Percentiles rank a stretch among this genome's conserved stretches.
Evolutionary conservation across 1,140 invertebrate genomes (phyloP).

Genomic region (Drosophila seguyi): DNA sequence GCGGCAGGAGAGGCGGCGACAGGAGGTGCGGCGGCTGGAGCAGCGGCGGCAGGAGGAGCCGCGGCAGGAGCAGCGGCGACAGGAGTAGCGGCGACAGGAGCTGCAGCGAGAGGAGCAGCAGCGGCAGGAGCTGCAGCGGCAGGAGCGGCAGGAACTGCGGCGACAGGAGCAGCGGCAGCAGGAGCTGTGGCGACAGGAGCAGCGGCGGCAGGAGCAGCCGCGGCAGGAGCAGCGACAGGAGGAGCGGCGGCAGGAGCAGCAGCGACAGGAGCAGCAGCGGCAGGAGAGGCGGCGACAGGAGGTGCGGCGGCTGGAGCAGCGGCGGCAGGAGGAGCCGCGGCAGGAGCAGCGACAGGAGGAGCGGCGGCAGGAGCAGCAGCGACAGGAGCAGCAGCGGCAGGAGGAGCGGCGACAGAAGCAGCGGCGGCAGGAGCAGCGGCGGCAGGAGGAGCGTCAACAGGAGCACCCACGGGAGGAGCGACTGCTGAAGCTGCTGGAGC

Average conservation of each 20-base stretch:
- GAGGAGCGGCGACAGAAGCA: not conserved
- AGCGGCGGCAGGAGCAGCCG: not conserved
- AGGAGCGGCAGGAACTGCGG: not conserved
- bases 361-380: not conserved
- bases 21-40: not conserved
- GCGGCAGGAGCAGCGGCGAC: not conserved
- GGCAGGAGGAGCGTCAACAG: not conserved
- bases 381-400: not conserved
- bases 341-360: not conserved
- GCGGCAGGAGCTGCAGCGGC: not conserved
- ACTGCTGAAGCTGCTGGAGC: constrained; percentile 3
- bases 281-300: not conserved
- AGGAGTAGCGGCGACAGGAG: not conserved
- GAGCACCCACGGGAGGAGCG: not conserved
- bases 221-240: not conserved
- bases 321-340: not conserved
- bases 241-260: not conserved
- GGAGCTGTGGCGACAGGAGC: not conserved
- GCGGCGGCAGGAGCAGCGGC: not conserved
- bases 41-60: not conserved
- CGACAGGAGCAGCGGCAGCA: not conserved
- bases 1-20: not conserved
- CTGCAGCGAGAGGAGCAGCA: not conserved
- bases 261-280: not conserved
- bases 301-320: not conserved